Percentiles rank a stretch among this genome's conserved stretches.
phyloP scores from a whole-genome alignment of 2,797 vertebrate genomes.

The Ptychobarbus kaznakovi region DNA sequence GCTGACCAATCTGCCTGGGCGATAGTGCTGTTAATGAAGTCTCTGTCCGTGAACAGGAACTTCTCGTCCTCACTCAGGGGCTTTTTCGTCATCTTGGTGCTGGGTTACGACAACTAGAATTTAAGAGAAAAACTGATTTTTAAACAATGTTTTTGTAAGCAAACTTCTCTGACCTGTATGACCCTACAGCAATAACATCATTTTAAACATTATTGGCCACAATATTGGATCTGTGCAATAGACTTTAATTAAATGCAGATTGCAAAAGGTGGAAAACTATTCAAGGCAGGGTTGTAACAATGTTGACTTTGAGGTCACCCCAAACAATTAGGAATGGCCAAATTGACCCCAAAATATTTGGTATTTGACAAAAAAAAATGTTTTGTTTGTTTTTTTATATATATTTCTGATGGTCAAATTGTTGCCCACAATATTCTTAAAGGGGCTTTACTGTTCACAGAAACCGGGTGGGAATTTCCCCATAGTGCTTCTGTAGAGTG shows the following conservation, averaged over 20 bases:
- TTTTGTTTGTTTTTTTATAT: not conserved
- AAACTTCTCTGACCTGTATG: not conserved
- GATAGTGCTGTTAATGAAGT: slow-evolving; percentile 85
- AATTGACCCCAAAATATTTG: not conserved
- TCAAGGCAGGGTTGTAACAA: not conserved
- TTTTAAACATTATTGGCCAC: not conserved
- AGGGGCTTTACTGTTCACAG: not conserved
- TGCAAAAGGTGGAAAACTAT: not conserved
- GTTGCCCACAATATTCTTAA: not conserved
- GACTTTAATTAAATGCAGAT: not conserved
- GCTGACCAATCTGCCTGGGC: slow-evolving; percentile 94
- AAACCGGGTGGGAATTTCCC: not conserved
- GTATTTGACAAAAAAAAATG: too few relatives aligned
- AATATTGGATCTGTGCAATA: not conserved
- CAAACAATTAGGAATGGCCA: not conserved
- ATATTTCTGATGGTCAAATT: not conserved
- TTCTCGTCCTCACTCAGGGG: slow-evolving; percentile 85
- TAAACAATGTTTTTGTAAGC: not conserved
- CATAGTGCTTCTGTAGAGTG: not conserved
- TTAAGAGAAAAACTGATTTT: not conserved
- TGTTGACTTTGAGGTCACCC: not conserved
- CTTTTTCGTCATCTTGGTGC: slow-evolving; percentile 83
- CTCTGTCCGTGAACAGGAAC: slow-evolving; percentile 91
- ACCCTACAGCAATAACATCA: not conserved
- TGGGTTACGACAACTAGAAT: slow-evolving; percentile 34